Base-by-base conservation (phyloP, 2,888 invertebrate species). In the Tipula vernalis region DNA sequence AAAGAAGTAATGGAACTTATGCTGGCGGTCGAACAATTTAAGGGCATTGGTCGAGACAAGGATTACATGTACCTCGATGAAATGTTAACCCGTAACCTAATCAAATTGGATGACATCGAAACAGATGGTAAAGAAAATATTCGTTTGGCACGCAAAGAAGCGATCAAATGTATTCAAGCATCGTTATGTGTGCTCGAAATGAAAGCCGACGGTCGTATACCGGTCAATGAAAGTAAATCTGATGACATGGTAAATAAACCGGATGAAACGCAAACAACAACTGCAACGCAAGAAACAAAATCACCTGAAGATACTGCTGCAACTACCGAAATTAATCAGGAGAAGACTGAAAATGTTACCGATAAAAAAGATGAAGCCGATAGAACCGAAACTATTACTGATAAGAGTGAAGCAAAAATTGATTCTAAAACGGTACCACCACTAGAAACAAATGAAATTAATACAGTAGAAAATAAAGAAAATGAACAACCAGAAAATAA, bases 71-170 rank as follows among this genome's bases (percentile, higher is more conserved):
- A 94, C 91, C 92, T 99, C 87, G 99, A 99, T 90, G 99, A 99
- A 92, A 98, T 99, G 98, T 92, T 99, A 83, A 98, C 98, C 0
- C 94, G 98, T 88, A 96, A 97, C 91, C 94, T 99, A 88, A 94
- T 98, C 28, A 96, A 97, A 91, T 92, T 99, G 88, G 99, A 99
- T 91, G 96, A 96, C 89, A 96, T 99, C 88, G 98, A 98, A 90
- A 97, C 98, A 0, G 97, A 98, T 88, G 98, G 98, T 13, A 96
- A 96, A 89, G 98, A 98, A 87, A 96, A 96, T 89, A 96, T 99
- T 86, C 93, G 98, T 87, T 94, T 94, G 89, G 96, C 97, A 2
- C 93, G 99, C 87, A 97, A 96, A 91, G 96, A 96, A 89, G 96
- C 97, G 13, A 97, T 99, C 87, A 96, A 94, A 90, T 95, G 95